Evolutionary conservation across 1,140 invertebrate genomes (phyloP).

Genomic region (Drosophila busckii): DNA sequence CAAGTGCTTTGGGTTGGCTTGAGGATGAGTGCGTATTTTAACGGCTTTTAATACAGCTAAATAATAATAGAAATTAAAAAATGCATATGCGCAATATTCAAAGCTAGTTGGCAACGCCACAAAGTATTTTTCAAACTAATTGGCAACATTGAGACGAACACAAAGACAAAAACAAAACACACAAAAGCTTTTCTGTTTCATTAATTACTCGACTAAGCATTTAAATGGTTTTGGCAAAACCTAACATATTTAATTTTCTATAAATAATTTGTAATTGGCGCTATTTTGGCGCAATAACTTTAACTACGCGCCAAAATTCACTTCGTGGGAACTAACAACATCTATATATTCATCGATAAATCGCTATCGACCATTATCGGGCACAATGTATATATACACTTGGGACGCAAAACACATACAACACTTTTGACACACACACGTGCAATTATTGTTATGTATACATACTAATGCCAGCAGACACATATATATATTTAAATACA

Average conservation of each 20-base stretch:
- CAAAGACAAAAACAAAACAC: conserved; percentile 63
- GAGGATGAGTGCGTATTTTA: conserved; percentile 62
- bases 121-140: background rate
- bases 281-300: no score
- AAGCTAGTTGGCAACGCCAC: conserved; percentile 21
- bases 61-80: conserved; percentile 16
- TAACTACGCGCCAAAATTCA: no score
- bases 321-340: no score
- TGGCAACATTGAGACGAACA: conserved; percentile 52
- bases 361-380: no score
- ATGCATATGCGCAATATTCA: conserved; percentile 8
- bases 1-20: conserved; percentile 34
- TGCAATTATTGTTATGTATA: conserved; percentile 58
- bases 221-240: no score
- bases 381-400: conserved; percentile 30
- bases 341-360: no score
- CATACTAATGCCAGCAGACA: conserved; percentile 48
- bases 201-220: no score
- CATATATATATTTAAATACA: conserved; percentile 26
- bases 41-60: conserved; percentile 61
- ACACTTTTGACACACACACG: conserved; percentile 17
- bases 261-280: no score
- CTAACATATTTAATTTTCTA: no score
- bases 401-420: background rate
- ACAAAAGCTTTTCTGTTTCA: no score